These are phyloP conservation scores for Sminthurinus signatus DNA, from an alignment of 1,140 invertebrate genomes.

Conservation along the genomic window DNA sequence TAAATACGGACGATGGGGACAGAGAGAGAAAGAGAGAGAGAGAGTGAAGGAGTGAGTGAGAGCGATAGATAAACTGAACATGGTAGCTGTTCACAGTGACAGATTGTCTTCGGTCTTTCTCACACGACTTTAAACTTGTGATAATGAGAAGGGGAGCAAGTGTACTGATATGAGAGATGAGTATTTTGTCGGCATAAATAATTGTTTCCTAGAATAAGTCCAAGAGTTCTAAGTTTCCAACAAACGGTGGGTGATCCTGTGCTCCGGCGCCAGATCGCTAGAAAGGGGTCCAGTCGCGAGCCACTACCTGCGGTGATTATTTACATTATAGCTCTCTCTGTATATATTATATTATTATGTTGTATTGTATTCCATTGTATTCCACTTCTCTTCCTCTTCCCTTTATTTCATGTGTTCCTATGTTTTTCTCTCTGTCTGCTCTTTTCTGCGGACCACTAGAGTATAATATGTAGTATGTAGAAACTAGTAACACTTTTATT, in stretches of 20 bases:
- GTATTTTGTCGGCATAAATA: slow-evolving; percentile 35
- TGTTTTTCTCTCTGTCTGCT: slow-evolving; percentile 6
- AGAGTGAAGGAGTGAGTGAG: not conserved
- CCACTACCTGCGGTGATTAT: slow-evolving; percentile 35
- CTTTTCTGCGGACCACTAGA: slow-evolving; percentile 12
- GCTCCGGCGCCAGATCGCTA: slow-evolving; percentile 17
- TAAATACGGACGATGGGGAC: not conserved
- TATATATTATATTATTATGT: too few species aligned
- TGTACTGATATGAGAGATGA: slow-evolving; percentile 24
- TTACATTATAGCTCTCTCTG: slow-evolving; percentile 23
- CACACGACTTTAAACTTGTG: slow-evolving; percentile 8
- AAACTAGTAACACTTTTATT: too few species aligned
- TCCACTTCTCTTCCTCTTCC: too few species aligned
- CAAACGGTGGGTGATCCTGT: slow-evolving; percentile 36
- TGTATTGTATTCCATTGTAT: too few species aligned
- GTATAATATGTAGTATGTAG: too few species aligned
- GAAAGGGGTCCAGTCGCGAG: slow-evolving; percentile 28
- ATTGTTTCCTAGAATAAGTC: slow-evolving; percentile 33
- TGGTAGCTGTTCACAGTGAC: slow-evolving; percentile 16
- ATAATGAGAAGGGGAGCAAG: slow-evolving; percentile 20
- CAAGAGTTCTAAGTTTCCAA: too few species aligned
- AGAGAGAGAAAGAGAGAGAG: slow-evolving; percentile 3
- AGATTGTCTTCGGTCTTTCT: slow-evolving; percentile 17
- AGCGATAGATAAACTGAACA: not conserved
- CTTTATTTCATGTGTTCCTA: not conserved